These are phyloP conservation scores for Abscondita cerata DNA, from an alignment of 2,888 invertebrate species.

Conservation along the genomic window DNA sequence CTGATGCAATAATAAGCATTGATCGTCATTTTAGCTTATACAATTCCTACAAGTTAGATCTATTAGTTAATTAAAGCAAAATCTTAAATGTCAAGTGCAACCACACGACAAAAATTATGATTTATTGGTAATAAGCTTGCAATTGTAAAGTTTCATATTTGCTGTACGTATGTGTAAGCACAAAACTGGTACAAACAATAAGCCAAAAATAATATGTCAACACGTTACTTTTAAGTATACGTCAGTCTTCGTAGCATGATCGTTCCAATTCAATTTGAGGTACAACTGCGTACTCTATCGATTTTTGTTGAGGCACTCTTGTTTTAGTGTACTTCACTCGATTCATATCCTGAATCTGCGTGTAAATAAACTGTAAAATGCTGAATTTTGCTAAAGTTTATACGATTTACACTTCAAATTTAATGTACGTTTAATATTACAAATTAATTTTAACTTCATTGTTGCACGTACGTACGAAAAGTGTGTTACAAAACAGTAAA, in stretches of 20 bases:
- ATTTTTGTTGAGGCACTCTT: neutral
- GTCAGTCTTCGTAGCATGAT: conserved; percentile 5
- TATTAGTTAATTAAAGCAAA: conserved; percentile 24
- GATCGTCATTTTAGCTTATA: conserved; percentile 9
- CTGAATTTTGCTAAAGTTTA: neutral
- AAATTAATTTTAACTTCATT: conserved; percentile 12
- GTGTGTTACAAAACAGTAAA: conserved; percentile 21
- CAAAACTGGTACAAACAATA: too few relatives aligned
- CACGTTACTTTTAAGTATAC: conserved; percentile 15
- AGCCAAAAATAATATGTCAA: neutral
- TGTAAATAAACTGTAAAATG: conserved; percentile 6
- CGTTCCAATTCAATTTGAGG: conserved; percentile 16
- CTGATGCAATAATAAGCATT: neutral
- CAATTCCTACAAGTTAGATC: conserved; percentile 13
- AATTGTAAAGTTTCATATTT: too few relatives aligned
- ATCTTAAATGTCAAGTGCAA: conserved; percentile 17
- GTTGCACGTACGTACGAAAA: conserved; percentile 10
- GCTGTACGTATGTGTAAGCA: too few relatives aligned
- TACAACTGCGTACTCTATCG: conserved; percentile 10
- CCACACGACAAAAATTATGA: conserved; percentile 15
- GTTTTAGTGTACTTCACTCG: conserved; percentile 18
- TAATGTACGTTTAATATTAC: too few relatives aligned
- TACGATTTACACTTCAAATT: too few relatives aligned
- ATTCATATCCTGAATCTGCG: conserved; percentile 11
- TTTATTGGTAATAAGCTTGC: too few relatives aligned